Evolutionary conservation across 2,888 invertebrate genomes (phyloP).

Genomic region (Chloroclysta siterata): DNA sequence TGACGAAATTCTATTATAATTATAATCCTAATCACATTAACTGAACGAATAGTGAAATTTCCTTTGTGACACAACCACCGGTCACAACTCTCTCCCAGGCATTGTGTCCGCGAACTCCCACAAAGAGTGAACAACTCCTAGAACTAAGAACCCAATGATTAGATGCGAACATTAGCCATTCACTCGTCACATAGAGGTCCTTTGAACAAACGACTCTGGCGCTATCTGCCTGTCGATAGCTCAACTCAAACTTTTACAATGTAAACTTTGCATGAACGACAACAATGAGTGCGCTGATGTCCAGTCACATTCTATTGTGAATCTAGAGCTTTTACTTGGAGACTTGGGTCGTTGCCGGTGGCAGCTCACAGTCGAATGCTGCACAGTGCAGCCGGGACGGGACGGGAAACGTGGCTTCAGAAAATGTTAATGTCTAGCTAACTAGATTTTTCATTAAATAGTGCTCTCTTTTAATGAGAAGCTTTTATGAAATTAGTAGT

Average conservation of each 20-base stretch:
- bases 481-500: no score
- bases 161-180: constrained; percentile 49
- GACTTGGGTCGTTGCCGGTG: constrained; percentile 12
- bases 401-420: constrained; percentile 4
- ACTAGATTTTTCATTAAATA: no score
- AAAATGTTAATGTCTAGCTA: background rate
- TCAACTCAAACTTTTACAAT: constrained; percentile 81
- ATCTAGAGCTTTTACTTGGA: constrained; percentile 38
- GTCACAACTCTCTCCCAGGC: background rate
- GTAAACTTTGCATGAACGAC: constrained; percentile 71
- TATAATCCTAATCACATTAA: no score
- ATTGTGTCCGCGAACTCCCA: constrained; percentile 12
- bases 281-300: constrained; percentile 62
- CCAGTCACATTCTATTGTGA: constrained; percentile 61
- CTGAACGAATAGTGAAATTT: constrained; percentile 6
- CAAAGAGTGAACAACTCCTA: constrained; percentile 13
- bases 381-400: background rate
- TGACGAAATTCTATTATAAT: no score
- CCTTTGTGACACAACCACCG: background rate
- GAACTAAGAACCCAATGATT: constrained; percentile 41
- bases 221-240: constrained; percentile 74
- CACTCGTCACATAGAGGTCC: constrained; percentile 58
- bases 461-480: no score
- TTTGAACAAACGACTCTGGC: constrained; percentile 68
- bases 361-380: constrained; percentile 13